Base-by-base conservation (phyloP, 2,797 vertebrate species). In the Kryptopterus vitreolus region DNA sequence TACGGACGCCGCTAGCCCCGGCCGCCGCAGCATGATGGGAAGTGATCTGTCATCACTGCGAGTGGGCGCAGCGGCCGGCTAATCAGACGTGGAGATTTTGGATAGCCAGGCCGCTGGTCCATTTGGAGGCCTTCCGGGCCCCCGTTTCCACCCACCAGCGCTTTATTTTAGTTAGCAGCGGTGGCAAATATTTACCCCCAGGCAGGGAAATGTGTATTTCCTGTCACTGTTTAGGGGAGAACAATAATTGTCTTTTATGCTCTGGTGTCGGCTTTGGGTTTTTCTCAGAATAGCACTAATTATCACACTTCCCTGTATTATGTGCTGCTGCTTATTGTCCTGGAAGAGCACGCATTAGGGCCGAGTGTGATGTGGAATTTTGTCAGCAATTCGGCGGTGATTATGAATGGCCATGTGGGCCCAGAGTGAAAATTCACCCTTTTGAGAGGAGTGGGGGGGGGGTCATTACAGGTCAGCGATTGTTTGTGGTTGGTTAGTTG, bases 261-360 rank as follows among this genome's bases (percentile, higher is more conserved):
- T 87, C 84, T 71, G 52, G 24, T 79, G 62, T 20, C 69, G 72
- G 79, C 83, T 80, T 85, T 73, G 62, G 77, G n/a, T n/a, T 75
- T 85, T 82, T 92, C 92, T 92, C 66, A 83, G 90, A 90, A 92
- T 93, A 92, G 92, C 90, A 89, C 89, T 92, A 93, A 95, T 94
- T 94, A 95, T 94, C 94, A 94, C 93, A 95, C 93, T 95, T 95
- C 94, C 94, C 94, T 92, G 90, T 88, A 93, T 92, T 93, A 93
- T 92, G 88, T 82, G 77, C 77, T 85, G 87, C 82, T 81, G 87
- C 85, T 91, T 90, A 86, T 87, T 92, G 91, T 93, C 88, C 80
- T 5, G 50, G 62, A 65, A 85, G 75, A 89, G 76, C 38, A 33
- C 10, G 80, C 88, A 50, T 31, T 48, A 33, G 46, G 80, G 62